phyloP scores from a whole-genome alignment of 1,140 invertebrate genomes.

The Aphis craccivora region DNA sequence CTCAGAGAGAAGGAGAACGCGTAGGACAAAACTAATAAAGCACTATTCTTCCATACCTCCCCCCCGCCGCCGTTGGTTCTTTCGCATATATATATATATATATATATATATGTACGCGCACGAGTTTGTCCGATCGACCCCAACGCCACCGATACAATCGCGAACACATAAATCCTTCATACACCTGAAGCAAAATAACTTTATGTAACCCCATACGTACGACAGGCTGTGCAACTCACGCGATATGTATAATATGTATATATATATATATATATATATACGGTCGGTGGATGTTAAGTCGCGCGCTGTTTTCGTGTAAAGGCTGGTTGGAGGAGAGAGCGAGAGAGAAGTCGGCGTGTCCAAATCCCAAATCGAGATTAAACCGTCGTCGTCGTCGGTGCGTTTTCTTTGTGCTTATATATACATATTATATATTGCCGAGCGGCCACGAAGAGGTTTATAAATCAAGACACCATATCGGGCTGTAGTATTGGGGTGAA shows the following conservation, averaged over 20 bases:
- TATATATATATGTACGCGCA: neutral
- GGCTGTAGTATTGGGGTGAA: slow-evolving; percentile 25
- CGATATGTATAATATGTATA: neutral
- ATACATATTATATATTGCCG: slow-evolving; percentile 14
- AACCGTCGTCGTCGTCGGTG: slow-evolving; percentile 35
- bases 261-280: neutral
- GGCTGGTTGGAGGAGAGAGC: neutral
- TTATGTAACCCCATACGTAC: neutral
- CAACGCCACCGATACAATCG: slow-evolving; percentile 44
- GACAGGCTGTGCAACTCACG: slow-evolving; percentile 6
- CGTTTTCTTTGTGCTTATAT: slow-evolving; percentile 32
- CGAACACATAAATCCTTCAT: slow-evolving; percentile 54
- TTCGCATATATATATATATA: neutral
- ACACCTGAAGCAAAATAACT: slow-evolving; percentile 54
- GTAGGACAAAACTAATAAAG: slow-evolving; percentile 44
- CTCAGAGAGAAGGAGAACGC: neutral
- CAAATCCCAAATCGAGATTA: slow-evolving; percentile 58
- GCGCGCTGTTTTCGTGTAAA: neutral
- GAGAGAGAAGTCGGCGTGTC: slow-evolving; percentile 9
- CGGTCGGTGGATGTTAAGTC: neutral
- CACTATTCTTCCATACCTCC: neutral
- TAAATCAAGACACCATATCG: slow-evolving; percentile 53
- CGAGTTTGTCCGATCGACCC: slow-evolving; percentile 26
- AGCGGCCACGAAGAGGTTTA: slow-evolving; percentile 47
- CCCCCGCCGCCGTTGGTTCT: neutral